Base-by-base conservation (phyloP, 2,888 invertebrate species). In the Deilephila elpenor region DNA sequence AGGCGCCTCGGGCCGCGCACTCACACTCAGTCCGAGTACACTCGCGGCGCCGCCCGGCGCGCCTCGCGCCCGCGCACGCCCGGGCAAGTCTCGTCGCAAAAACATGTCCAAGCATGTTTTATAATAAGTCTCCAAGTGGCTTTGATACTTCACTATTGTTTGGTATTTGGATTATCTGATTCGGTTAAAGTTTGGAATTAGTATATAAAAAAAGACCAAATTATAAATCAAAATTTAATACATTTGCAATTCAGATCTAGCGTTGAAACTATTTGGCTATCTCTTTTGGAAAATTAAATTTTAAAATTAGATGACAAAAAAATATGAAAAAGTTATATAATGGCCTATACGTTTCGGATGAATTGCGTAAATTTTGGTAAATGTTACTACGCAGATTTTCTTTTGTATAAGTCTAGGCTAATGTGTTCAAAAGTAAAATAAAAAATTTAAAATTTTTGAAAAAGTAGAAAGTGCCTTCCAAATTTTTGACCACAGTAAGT, bases 391-490 rank as follows among this genome's bases (percentile, higher is more conserved):
- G 94, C 94, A 93, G 93, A 94, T 94, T 93, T 94, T 94, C 93
- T 95, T 95, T 93, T 95, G 89, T 94, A 90, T 95, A 95, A 94
- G 95, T 95, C 95, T 96, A 96, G 96, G 96, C 96, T 96, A 95
- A 96, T 96, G 96, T 96, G 96, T 96, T 96, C 96, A 96, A 96
- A 96, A 93, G 84, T 90, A 91, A 94, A 85, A 94, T 91, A 94
- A 88, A 56, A 94, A 95, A 90, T 87, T 90, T 86, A 89, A 93
- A 93, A 90, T 89, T 92, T 93, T 93, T 91, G 89, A 95, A 95
- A 95, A 96, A 95, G 96, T 96, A 96, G 96, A 96, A 97, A 97
- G 97, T 97, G 97, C 97, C 97, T 97, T 97, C 96, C 96, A 96
- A 95, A 95, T 93, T 93, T 93, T 94, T 94, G 94, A 95, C 94